Evolutionary conservation across 2,113 vertebrate genomes (phyloP).

Genomic region (Galbula dea): DNA sequence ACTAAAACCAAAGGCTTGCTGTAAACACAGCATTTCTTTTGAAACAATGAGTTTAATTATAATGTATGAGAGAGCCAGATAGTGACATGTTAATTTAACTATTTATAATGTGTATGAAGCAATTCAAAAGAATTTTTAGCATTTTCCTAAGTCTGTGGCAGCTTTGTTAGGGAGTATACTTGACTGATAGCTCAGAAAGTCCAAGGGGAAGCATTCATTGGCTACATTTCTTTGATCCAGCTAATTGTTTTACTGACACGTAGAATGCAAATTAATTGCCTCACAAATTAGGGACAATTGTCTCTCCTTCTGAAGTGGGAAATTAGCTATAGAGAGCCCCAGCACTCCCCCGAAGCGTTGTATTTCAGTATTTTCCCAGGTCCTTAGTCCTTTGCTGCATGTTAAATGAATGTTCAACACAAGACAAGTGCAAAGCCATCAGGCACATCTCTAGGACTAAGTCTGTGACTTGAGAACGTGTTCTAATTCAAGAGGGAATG

Average conservation of each 20-base stretch:
- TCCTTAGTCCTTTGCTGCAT: neutral
- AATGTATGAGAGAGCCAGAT: neutral
- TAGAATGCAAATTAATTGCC: neutral
- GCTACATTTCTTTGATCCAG: neutral
- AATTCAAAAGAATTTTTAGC: neutral
- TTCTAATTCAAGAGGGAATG: neutral
- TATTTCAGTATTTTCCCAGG: neutral
- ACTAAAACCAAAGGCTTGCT: neutral
- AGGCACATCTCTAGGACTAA: rapidly evolving
- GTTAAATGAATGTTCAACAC: neutral
- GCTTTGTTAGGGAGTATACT: neutral
- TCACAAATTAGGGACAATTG: neutral
- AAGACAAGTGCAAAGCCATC: neutral
- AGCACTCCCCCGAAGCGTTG: rapidly evolving
- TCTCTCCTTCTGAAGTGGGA: neutral
- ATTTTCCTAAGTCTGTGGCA: neutral
- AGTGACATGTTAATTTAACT: neutral
- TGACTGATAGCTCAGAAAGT: neutral
- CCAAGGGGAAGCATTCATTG: neutral
- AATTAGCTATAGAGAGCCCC: neutral
- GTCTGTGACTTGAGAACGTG: neutral
- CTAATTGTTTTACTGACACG: neutral
- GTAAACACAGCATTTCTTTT: neutral
- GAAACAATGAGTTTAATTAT: neutral
- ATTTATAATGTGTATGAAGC: neutral